Evolutionary conservation across 2,888 invertebrate species (phyloP).

Genomic region (Choreutis nemorana): DNA sequence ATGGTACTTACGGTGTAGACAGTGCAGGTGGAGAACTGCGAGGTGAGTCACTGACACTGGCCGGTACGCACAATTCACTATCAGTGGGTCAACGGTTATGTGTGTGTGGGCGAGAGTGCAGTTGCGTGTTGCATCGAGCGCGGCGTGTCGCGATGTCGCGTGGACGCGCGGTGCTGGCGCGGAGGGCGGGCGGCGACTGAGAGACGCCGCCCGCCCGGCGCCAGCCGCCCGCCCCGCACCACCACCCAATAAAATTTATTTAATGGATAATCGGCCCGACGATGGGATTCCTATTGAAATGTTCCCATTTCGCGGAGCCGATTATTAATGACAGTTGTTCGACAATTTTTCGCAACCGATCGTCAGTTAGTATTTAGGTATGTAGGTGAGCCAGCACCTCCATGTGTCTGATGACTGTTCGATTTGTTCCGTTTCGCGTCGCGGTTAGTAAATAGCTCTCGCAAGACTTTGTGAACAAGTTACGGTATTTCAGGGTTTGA

Average conservation of each 20-base stretch:
- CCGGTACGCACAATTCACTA: conserved; percentile 42
- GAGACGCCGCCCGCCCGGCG: conserved; percentile 53
- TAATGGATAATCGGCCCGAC: conserved; percentile 53
- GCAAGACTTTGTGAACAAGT: too few species aligned
- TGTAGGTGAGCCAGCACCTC: background rate
- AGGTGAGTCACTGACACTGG: conserved; percentile 25
- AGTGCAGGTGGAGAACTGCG: conserved; percentile 9
- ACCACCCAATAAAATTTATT: conserved; percentile 59
- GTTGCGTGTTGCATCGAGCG: conserved; percentile 52
- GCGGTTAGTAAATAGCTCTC: too few species aligned
- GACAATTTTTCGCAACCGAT: conserved; percentile 20
- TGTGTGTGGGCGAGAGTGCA: conserved; percentile 22
- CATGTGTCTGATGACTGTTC: too few species aligned
- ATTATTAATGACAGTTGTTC: conserved; percentile 38
- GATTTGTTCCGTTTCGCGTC: too few species aligned
- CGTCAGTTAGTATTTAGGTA: background rate
- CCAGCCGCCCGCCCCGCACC: conserved; percentile 21
- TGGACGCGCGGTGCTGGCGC: conserved; percentile 21
- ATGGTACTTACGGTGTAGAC: conserved; percentile 28
- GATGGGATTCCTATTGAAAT: conserved; percentile 49
- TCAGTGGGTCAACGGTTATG: conserved; percentile 39
- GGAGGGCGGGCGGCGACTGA: conserved; percentile 47
- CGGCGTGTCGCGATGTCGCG: conserved; percentile 21
- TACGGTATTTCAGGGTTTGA: too few species aligned
- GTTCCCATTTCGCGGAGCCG: conserved; percentile 33